Conservation (phyloP, 2,797 vertebrate species). For the Poeciliopsis infans region DNA sequence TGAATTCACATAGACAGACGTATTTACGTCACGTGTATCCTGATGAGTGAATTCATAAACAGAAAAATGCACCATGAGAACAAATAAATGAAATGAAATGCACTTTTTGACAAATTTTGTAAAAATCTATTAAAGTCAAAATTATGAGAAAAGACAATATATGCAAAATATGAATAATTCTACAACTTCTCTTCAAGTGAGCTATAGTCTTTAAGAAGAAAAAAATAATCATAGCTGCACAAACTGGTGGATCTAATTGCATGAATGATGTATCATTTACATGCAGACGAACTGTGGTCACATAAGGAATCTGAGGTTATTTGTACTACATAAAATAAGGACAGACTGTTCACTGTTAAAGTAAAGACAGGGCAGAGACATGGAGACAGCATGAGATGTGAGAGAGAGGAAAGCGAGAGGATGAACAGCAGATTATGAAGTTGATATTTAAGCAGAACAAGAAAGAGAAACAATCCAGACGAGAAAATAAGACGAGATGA, state of each 20-base stretch:
- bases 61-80: not conserved
- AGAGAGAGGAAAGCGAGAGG: constrained; percentile 5
- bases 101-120: not conserved
- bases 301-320: not conserved
- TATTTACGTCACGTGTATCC: not conserved
- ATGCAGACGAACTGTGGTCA: not conserved
- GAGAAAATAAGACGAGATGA: not conserved
- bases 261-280: not conserved
- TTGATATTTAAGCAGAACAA: not conserved
- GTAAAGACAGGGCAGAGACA: not conserved
- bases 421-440: not conserved
- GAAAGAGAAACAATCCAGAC: not conserved
- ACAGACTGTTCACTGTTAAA: not conserved
- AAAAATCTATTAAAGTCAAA: too few species aligned
- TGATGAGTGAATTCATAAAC: not conserved
- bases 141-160: not conserved
- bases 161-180: not conserved
- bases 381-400: not conserved
- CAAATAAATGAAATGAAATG: not conserved
- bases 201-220: not conserved
- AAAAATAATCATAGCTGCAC: not conserved
- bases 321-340: not conserved
- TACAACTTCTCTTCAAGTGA: not conserved
- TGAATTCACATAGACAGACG: not conserved
- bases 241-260: not conserved